Percentiles rank a stretch among this genome's conserved stretches.
Evolutionary conservation across 2,888 invertebrate genomes (phyloP).

Genomic region (Entomobrya proxima): DNA sequence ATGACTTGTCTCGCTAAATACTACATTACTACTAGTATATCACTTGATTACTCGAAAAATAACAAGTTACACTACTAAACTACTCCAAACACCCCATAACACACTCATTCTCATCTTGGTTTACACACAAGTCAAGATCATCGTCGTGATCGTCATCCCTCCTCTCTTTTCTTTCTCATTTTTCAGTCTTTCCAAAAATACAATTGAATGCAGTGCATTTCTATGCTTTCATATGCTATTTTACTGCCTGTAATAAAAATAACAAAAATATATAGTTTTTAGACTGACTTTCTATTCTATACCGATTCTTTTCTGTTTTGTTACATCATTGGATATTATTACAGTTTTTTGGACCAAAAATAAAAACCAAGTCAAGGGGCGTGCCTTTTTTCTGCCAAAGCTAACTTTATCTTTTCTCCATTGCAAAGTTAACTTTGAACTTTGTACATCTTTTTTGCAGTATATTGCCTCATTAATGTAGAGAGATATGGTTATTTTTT

Average conservation of each 20-base stretch:
- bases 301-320: no score
- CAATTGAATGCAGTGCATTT: slow-evolving; percentile 12
- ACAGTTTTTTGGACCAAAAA: no score
- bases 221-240: not conserved
- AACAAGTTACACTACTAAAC: not conserved
- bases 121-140: slow-evolving; percentile 20
- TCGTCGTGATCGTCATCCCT: not conserved
- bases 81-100: slow-evolving; percentile 3
- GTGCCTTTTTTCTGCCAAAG: slow-evolving; percentile 24
- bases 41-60: not conserved
- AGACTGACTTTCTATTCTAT: not conserved
- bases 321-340: no score
- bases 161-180: no score
- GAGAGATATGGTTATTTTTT: no score
- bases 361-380: slow-evolving; percentile 50
- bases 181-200: not conserved
- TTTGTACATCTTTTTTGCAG: not conserved
- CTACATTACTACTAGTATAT: not conserved
- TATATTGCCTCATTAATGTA: no score
- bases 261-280: not conserved
- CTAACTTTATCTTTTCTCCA: not conserved
- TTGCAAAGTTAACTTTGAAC: not conserved
- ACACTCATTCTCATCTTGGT: not conserved
- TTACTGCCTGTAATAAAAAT: not conserved
- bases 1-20: not conserved